Base-by-base conservation (phyloP, 2,888 invertebrate species). In the Caenorhabditis sulstoni region DNA sequence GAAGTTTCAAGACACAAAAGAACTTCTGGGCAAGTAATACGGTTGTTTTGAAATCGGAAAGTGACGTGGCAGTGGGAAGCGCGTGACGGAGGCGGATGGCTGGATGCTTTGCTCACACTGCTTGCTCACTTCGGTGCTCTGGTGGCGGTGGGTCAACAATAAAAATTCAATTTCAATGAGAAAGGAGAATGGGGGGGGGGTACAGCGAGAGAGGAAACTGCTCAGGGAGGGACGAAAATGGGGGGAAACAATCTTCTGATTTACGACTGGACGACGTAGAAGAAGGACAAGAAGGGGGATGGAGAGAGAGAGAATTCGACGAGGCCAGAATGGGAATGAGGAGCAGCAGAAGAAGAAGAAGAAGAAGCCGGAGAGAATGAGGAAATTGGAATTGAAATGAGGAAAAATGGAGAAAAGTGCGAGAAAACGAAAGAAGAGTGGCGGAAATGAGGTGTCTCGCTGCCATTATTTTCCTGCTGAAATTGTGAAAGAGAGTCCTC, bases 281-380 rank as follows among this genome's bases (percentile, higher is more conserved):
- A 67, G 61, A 68, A 23, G 41, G 29, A 59, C 50, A 50, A 16
- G 47, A 57, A 4, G 50, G 44, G 50, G 41, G 50, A 61, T n/a
- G n/a, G 39, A 52, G 59, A 59, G 41, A 47, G 67, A 7, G 29
- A 3, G 3, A 41, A 41, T 41, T 41, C 2, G 41, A 41, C n/a
- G n/a, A n/a, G n/a, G n/a, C n/a, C n/a, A n/a, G 74, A 59, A 29
- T 49, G 53, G 49, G 61, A 57, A 67, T 61, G 45, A 75, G 37
- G 11, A 37, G 11, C 37, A 8, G 37, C 37, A 8, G 7, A 12
- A 12, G 49, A 14, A 37, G 35, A 67, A 16, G 20, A 39, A n/a
- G 44, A 59, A 23, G 52, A n/a, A 29, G 47, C 35, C 29, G 35
- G 41, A 35, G 39, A 52, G 59, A 59, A 50, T 57, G 67, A 7